These are phyloP conservation scores for Machimus rusticus DNA, from an alignment of 2,888 invertebrate species.

Conservation along the genomic window DNA sequence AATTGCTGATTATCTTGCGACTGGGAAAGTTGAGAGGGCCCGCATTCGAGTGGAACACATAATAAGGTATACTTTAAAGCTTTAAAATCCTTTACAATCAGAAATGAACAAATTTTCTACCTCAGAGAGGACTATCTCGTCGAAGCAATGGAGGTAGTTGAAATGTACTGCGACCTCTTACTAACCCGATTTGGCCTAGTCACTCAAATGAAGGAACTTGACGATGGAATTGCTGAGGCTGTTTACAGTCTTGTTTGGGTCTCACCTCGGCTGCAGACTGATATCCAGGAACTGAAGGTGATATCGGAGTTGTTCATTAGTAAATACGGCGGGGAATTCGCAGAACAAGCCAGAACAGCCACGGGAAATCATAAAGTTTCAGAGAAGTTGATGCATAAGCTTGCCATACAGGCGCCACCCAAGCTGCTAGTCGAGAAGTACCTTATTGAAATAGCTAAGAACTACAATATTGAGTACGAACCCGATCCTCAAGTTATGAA, in stretches of 20 bases:
- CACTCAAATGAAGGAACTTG: constrained; percentile 95
- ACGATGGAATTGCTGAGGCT: constrained; percentile 94
- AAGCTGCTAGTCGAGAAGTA: constrained; percentile 92
- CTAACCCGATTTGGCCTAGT: constrained; percentile 95
- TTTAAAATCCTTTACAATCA: neutral
- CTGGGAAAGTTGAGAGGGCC: constrained; percentile 87
- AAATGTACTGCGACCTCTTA: constrained; percentile 98
- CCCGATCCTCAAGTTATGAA: constrained; percentile 93
- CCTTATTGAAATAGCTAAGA: constrained; percentile 94
- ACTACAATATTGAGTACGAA: constrained; percentile 92
- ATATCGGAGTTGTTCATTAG: constrained; percentile 87
- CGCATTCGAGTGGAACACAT: constrained; percentile 98
- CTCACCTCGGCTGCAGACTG: constrained; percentile 88
- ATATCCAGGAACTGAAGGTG: constrained; percentile 78
- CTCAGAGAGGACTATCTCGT: constrained; percentile 95
- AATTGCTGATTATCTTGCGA: constrained; percentile 93
- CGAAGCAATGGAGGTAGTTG: constrained; percentile 98
- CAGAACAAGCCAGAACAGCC: constrained; percentile 86
- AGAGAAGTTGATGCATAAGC: constrained; percentile 91
- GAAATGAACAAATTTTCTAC: neutral
- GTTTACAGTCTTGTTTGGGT: constrained; percentile 98
- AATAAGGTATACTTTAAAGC: constrained; percentile 69
- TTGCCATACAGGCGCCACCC: constrained; percentile 93
- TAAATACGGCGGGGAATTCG: constrained; percentile 95
- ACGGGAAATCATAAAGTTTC: constrained; percentile 89